These are phyloP conservation scores for Amphibalanus amphitrite DNA, from an alignment of 1,140 invertebrate genomes.

Conservation along the genomic window DNA sequence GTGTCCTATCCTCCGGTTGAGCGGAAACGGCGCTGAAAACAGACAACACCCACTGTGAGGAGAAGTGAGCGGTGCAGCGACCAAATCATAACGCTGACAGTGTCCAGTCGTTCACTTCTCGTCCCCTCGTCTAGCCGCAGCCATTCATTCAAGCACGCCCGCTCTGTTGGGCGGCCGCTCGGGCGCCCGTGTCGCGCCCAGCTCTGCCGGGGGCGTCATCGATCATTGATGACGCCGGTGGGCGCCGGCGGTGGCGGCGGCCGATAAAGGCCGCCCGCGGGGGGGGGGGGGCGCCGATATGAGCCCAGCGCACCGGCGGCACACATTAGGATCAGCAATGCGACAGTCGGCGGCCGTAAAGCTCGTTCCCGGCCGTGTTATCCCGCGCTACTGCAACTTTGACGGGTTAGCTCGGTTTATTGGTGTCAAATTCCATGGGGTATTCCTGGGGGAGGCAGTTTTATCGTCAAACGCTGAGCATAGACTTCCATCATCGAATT, in stretches of 20 bases:
- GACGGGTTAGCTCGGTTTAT: not conserved
- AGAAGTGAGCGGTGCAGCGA: too few relatives aligned
- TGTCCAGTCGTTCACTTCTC: too few relatives aligned
- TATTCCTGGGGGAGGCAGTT: not conserved
- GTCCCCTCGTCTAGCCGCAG: too few relatives aligned
- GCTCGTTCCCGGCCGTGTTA: not conserved
- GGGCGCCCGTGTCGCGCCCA: too few relatives aligned
- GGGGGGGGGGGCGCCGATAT: not conserved
- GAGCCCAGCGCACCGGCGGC: not conserved
- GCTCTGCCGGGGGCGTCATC: too few relatives aligned
- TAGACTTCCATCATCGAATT: not conserved
- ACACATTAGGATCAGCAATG: not conserved
- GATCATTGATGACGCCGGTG: too few relatives aligned
- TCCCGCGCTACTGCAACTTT: not conserved
- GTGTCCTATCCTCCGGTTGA: conserved; percentile 82
- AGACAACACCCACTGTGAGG: not conserved
- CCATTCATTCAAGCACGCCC: too few relatives aligned
- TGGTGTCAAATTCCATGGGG: not conserved
- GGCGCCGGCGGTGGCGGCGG: too few relatives aligned
- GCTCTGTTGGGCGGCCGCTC: too few relatives aligned
- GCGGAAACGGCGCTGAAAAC: conserved; percentile 54
- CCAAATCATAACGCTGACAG: too few relatives aligned
- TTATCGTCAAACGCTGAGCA: not conserved
- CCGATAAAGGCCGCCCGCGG: too few relatives aligned
- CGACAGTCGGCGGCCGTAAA: not conserved